phyloP scores from a whole-genome alignment of 2,888 invertebrate species.

The Eudasyphora cyanicolor region DNA sequence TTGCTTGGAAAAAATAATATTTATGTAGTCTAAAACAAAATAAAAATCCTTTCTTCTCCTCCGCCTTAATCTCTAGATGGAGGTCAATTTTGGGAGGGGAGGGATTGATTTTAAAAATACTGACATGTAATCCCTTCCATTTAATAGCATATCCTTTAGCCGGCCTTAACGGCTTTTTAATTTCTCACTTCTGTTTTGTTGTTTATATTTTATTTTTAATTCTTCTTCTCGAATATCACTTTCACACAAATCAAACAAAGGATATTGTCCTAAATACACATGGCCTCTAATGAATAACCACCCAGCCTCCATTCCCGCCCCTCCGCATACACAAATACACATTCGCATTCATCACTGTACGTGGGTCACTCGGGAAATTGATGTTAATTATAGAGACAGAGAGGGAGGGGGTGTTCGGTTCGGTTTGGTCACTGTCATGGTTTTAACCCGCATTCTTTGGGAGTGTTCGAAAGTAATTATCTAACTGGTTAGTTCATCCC shows the following conservation, averaged over 20 bases:
- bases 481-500: not conserved
- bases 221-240: not conserved
- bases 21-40: too few species aligned
- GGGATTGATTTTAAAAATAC: too few species aligned
- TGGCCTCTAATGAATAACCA: not conserved
- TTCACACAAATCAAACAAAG: not conserved
- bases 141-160: not conserved
- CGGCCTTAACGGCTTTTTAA: not conserved
- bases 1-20: too few species aligned
- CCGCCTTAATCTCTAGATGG: too few species aligned
- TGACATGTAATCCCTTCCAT: not conserved
- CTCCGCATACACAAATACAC: not conserved
- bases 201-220: not conserved
- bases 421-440: too few species aligned
- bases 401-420: not conserved
- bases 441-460: too few species aligned
- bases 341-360: not conserved
- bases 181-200: slow-evolving; percentile 1
- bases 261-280: slow-evolving; percentile 23
- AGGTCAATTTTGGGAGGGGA: too few species aligned
- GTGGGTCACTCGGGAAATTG: slow-evolving; percentile 17
- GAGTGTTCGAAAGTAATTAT: not conserved
- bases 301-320: not conserved
- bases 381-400: not conserved
- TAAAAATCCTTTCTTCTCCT: too few species aligned